Percentiles rank a stretch among this genome's conserved stretches.
Evolutionary conservation across 2,113 vertebrate species (phyloP).

Genomic region (Pterocles orientalis): DNA sequence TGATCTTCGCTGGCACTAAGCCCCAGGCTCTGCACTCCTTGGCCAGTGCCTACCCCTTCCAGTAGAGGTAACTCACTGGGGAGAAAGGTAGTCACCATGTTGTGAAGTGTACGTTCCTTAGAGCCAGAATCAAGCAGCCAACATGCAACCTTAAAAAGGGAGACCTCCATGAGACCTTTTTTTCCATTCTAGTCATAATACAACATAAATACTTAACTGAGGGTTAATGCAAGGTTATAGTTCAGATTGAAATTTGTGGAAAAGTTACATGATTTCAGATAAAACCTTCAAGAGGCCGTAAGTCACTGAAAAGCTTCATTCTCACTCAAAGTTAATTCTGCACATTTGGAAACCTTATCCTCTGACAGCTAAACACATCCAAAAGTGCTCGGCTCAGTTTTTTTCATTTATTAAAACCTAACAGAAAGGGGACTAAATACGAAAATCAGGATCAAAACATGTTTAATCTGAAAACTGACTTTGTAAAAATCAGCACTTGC

Average conservation of each 20-base stretch:
- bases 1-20: constrained; percentile 70
- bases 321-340: neutral
- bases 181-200: neutral
- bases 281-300: neutral
- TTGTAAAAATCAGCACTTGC: neutral
- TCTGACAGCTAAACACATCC: neutral
- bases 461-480: neutral
- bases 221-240: neutral
- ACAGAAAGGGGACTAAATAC: neutral
- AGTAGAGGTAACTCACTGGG: constrained; percentile 85
- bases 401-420: neutral
- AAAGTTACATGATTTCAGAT: neutral
- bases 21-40: constrained; percentile 82
- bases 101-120: constrained; percentile 89
- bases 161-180: neutral
- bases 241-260: neutral
- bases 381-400: neutral
- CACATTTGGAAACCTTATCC: neutral
- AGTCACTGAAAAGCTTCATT: neutral
- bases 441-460: neutral
- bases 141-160: constrained; percentile 85
- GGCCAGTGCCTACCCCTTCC: constrained; percentile 79
- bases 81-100: constrained; percentile 88
- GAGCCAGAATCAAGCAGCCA: constrained; percentile 91
- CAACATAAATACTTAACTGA: neutral